Base-by-base conservation (phyloP, 2,888 invertebrate genomes). In the Quadriops clusia region DNA sequence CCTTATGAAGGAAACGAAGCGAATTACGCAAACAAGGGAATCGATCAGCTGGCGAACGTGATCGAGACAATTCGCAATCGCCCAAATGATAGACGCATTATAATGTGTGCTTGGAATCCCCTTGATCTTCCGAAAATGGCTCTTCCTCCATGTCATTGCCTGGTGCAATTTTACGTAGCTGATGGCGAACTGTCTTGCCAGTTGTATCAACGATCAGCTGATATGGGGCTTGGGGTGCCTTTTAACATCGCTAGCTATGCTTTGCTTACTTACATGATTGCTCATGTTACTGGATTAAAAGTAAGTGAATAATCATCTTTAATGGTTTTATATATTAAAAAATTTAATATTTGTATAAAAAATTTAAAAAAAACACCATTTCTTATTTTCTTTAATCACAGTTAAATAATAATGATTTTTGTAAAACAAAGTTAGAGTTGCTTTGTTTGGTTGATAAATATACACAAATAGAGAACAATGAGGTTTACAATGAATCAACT, bases 221-320 rank as follows among this genome's bases (percentile, higher is more conserved):
- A 97, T 55, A 86, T 97, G 81, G 94, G 93, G 3, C 67, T 97
- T 3, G 97, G 97, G 9, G 93, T 95, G 1, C 94, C 94, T 8
- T 95, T 95, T 58, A 97, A 97, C 60, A 91, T 97, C 45, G 94
- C 95, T 26, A 93, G 93, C 44, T 97, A 97, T 61, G 74, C 94
- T 2, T 58, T 97, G 13, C 67, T 97, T 3, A 93, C 93, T 3
- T 80, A 81, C 48, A 93, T 97, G 91, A 80, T 97, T 42, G 95
- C 95, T 9, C 86, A 94, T 52, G 73, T 95, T 9, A 90, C 90
- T 9, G 77, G 75, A 20, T 65, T 94, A 26, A 77, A 89, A 70
- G 84, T 83, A 53, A 49, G 45, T n/a, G n/a, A n/a, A n/a, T n/a
- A n/a, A n/a, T n/a, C n/a, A n/a, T n/a, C n/a, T n/a, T n/a, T n/a